Evolutionary conservation across 2,113 vertebrate species (phyloP), one percentile per base, ranked within the genome.

Genomic region (Python bivittatus): DNA sequence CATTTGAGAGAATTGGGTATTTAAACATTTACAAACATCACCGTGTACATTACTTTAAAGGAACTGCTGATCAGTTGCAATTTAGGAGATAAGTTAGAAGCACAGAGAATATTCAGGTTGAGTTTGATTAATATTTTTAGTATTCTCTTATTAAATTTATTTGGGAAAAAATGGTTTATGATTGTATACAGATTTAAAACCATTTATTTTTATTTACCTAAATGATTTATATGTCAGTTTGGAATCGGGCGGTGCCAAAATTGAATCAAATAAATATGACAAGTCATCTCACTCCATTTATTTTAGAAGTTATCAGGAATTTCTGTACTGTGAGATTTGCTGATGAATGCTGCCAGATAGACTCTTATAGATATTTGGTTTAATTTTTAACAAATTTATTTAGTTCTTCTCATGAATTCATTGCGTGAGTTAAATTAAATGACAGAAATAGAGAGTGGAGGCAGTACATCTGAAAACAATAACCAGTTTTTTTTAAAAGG

Each of bases 51-150:
- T 38, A 29, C 33, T 52, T 12, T 6, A 91, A 93, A 93, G 85
- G 29, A 15, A 6, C 25, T 6, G 0, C 44, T 90, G 64, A 84
- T 68, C 33, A 9, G 7, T 58, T 27, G 2, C 11, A 42, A 54
- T 27, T 17, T 85, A 90, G n/a, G 29, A 92, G 20, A 0, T 0
- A 0, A 86, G 57, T 38, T 85, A 64, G 68, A 48, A 38, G 79
- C 48, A 89, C 93, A 93, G 88, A 72, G 48, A 86, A 57, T 33
- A 61, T 88, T 11, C 27, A 60, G 27, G 20, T 57, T 86, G 29
- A 25, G 15, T 48, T 58, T 17, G 27, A 13, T 17, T 44, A 2
- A 9, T 48, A 48, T 27, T 64, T 38, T n/a, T 44, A 22, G 22
- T 25, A 91, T 91, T 85, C 33, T 44, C 42, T 27, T 61, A 17